phyloP scores from a whole-genome alignment of 2,797 vertebrate genomes.

The Eupleurogrammus muticus region DNA sequence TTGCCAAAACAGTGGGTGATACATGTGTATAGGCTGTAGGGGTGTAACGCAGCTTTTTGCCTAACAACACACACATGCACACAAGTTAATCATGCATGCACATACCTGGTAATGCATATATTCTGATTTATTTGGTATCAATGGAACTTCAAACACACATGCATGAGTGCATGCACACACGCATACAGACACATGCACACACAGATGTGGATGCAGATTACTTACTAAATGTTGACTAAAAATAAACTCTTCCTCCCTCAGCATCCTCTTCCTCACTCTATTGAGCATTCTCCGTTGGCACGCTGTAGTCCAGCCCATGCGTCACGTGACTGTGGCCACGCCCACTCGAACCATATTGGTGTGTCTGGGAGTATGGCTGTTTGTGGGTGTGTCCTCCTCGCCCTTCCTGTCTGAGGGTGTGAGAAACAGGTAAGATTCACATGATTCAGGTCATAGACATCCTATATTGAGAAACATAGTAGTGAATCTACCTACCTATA shows the following conservation, averaged over 20 bases:
- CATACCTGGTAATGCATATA: too few relatives aligned
- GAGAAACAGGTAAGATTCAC: constrained; percentile 18
- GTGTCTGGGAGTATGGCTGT: constrained; percentile 73
- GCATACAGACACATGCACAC: constrained; percentile 1
- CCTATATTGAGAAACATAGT: too few relatives aligned
- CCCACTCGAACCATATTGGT: constrained; percentile 33
- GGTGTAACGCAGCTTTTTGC: too few relatives aligned
- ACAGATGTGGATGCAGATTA: too few relatives aligned
- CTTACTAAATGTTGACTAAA: not conserved
- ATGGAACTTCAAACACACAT: too few relatives aligned
- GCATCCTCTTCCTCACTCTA: constrained; percentile 81
- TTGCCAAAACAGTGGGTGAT: too few relatives aligned
- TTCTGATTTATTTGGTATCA: too few relatives aligned
- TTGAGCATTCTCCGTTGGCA: constrained; percentile 80
- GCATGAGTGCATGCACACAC: too few relatives aligned
- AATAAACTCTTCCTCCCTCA: constrained; percentile 31
- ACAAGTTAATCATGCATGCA: too few relatives aligned
- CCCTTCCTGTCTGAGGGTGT: constrained; percentile 72
- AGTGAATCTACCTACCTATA: too few relatives aligned
- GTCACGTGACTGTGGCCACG: constrained; percentile 32
- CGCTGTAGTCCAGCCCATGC: constrained; percentile 64
- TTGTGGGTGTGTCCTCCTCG: constrained; percentile 63
- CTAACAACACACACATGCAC: not conserved
- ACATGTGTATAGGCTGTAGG: too few relatives aligned
- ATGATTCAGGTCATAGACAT: too few relatives aligned